Evolutionary conservation across 2,113 vertebrate species (phyloP), one percentile per base, ranked within the genome.

Genomic region (Cyanoliseus patagonus): DNA sequence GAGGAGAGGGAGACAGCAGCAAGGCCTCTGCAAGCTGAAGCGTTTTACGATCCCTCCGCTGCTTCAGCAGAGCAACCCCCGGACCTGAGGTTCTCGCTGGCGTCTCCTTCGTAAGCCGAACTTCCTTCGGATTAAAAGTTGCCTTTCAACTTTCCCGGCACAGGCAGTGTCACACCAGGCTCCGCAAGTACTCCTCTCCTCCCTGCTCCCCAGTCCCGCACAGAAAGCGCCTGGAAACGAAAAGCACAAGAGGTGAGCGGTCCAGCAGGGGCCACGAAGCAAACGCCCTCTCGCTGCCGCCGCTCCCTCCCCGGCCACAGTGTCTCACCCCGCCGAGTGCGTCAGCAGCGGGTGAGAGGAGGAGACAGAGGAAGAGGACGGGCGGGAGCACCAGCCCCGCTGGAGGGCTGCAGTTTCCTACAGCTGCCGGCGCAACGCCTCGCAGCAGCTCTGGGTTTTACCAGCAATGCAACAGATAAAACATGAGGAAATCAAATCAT

Each of bases 111-210:
- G 11, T 2, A 1, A 28, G 64, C 73, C 3, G 4, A 80, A 20
- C 90, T 72, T 78, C 87, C 93, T 90, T 23, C 47, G 55, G 37
- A 6, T 30, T 27, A 28, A 7, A 66, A 95, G 83, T 25, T 86
- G 88, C 46, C 28, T 73, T 46, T 73, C 75, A 28, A 25, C 61
- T 83, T 76, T 51, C 25, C 76, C 70, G 11, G 1, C 0, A 12
- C 17, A 3, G 3, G 30, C 76, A 31, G 37, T 5, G 6, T 23
- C 4, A 3, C 2, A 17, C 37, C 2, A 4, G 39, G 41, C 61
- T 57, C 9, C 3, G 0, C 61, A 80, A 3, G 52, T 0, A 5
- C 52, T n/a, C 1, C n/a, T 39, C 23, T 22, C 2, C 41, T 28
- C 4, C 46, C n/a, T 1, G 76, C 72, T 55, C 12, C 13, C 5